Conservation (phyloP, 2,113 vertebrate species). For the Sorex araneus region DNA sequence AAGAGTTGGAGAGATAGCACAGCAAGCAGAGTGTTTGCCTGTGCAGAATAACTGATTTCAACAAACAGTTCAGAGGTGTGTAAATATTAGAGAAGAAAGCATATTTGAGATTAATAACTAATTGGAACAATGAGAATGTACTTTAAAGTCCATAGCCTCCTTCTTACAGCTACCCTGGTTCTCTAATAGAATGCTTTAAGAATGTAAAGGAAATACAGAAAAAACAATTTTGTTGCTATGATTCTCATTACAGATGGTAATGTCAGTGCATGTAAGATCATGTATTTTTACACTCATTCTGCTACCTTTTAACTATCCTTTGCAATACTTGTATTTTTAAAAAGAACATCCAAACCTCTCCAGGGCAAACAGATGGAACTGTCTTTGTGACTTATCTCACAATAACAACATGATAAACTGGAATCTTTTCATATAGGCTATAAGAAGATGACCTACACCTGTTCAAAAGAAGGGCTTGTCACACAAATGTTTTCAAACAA, state of each 20-base stretch:
- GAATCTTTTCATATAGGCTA: not conserved
- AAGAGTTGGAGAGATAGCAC: too few relatives aligned
- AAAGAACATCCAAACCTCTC: not conserved
- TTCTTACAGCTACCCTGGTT: not conserved
- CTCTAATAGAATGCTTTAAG: not conserved
- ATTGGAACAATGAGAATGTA: not conserved
- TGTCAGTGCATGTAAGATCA: too few relatives aligned
- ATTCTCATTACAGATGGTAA: not conserved
- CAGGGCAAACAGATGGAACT: not conserved
- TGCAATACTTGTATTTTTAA: not conserved
- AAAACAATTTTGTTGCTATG: not conserved
- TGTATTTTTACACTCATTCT: conserved; percentile 16
- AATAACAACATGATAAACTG: not conserved
- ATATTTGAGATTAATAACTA: not conserved
- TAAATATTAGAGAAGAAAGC: not conserved
- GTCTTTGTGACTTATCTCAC: not conserved
- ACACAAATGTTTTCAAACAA: not conserved
- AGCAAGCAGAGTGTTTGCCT: too few relatives aligned
- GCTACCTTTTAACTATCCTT: conserved; percentile 1
- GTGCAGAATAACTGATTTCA: not conserved
- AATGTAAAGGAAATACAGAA: conserved; percentile 33
- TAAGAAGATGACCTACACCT: not conserved
- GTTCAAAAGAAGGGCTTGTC: conserved; percentile 2
- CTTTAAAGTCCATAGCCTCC: not conserved
- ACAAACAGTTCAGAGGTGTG: not conserved